Percentiles rank a stretch among this genome's conserved stretches.
Evolutionary conservation across 2,797 vertebrate species (phyloP).

Genomic region (Alectoris magna): DNA sequence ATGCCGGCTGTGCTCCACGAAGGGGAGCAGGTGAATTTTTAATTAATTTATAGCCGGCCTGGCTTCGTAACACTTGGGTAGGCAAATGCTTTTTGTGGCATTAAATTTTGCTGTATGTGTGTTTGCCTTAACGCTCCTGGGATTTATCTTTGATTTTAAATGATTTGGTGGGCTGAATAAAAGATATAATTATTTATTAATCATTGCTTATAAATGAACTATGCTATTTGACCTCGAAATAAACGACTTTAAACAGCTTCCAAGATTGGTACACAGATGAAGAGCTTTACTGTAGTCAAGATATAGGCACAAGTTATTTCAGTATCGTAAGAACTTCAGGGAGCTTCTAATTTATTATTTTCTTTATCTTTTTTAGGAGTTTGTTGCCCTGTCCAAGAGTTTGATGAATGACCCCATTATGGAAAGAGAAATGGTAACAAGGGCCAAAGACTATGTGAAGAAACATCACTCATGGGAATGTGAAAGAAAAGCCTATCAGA

Average conservation of each 20-base stretch:
- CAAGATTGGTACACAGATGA: background rate
- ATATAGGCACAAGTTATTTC: background rate
- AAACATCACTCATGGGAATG: conserved; percentile 80
- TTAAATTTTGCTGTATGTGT: background rate
- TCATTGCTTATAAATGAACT: background rate
- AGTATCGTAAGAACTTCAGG: background rate
- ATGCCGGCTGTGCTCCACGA: background rate
- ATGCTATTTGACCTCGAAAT: background rate
- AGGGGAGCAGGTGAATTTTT: background rate
- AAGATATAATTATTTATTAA: background rate
- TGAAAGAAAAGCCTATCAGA: conserved; percentile 87
- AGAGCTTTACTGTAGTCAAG: background rate
- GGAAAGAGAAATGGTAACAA: conserved; percentile 79
- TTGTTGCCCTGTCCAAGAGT: conserved; percentile 86
- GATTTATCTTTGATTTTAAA: background rate
- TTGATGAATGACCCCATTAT: conserved; percentile 83
- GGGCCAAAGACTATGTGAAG: conserved; percentile 84
- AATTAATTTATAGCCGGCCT: background rate
- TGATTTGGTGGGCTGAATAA: background rate
- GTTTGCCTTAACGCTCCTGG: background rate
- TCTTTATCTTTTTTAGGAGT: conserved; percentile 83
- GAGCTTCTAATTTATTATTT: background rate
- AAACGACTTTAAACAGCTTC: background rate
- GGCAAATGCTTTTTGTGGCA: background rate
- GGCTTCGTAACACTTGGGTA: background rate